phyloP scores from a whole-genome alignment of 2,113 vertebrate species.

The Corythornis vintsioides region DNA sequence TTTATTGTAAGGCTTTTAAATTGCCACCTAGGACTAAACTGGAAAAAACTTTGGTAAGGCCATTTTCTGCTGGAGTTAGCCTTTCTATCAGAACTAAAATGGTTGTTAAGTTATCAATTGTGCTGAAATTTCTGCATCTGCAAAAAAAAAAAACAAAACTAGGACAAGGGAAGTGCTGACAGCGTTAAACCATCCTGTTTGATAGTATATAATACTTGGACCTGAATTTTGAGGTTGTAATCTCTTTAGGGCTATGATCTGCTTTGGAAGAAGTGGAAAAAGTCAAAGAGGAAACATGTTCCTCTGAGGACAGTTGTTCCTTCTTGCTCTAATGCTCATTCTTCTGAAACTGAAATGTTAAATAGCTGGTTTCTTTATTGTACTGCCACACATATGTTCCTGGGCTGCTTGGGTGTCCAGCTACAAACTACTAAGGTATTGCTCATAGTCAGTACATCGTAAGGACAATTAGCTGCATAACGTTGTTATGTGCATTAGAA shows the following conservation, averaged over 20 bases:
- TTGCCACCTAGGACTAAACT: neutral
- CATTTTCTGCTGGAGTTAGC: conserved; percentile 12
- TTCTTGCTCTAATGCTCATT: neutral
- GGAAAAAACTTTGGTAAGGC: neutral
- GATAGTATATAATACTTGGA: neutral
- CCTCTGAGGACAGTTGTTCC: neutral
- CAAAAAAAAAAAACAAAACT: neutral
- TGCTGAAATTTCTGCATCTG: conserved; percentile 21
- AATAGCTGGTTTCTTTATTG: fast-evolving
- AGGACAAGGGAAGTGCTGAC: conserved; percentile 22
- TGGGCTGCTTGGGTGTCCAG: neutral
- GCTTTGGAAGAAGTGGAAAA: neutral
- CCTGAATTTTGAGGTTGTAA: conserved; percentile 26
- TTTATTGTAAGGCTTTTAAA: neutral
- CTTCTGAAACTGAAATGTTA: neutral
- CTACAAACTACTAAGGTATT: neutral
- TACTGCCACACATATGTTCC: neutral
- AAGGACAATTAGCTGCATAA: neutral
- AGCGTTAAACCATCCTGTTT: neutral
- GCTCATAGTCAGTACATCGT: neutral
- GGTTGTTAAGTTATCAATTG: neutral
- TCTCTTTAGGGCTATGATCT: neutral
- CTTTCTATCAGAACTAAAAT: neutral
- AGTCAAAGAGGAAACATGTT: neutral
- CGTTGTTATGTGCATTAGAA: fast-evolving